Percentiles rank a stretch among this genome's conserved stretches.
Conservation (phyloP, 2,113 vertebrate genomes). For the Neodon shergylaensis region DNA sequence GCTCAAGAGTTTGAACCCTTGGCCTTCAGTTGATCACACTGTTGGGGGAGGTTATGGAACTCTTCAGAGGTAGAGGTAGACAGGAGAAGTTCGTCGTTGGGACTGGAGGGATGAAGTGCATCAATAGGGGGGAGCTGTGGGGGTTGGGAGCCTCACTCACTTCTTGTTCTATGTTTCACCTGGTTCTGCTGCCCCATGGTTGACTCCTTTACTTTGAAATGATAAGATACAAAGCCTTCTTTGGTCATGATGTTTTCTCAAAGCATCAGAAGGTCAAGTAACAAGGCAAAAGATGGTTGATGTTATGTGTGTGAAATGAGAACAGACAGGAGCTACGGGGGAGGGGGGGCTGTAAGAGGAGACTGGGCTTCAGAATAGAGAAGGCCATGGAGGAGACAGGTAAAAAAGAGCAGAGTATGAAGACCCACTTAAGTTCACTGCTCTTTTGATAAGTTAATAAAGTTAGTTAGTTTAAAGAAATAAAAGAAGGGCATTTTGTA, state of each 20-base stretch:
- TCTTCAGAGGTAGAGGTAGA: background rate
- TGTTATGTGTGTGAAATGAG: background rate
- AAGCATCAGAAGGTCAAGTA: background rate
- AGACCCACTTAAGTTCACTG: background rate
- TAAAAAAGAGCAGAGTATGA: background rate
- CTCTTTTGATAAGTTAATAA: background rate
- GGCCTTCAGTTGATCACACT: background rate
- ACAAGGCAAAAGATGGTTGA: background rate
- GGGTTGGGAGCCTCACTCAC: too few species aligned
- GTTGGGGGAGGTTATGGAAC: too few species aligned
- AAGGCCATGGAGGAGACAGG: background rate
- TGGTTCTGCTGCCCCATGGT: too few species aligned
- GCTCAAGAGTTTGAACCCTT: background rate
- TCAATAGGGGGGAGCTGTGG: too few species aligned
- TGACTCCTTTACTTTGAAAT: too few species aligned
- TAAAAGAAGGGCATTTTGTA: constrained; percentile 18
- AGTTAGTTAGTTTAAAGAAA: background rate
- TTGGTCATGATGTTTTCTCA: background rate
- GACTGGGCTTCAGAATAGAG: background rate
- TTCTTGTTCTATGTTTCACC: too few species aligned
- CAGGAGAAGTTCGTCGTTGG: background rate
- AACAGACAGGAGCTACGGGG: accelerated
- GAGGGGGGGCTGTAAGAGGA: too few species aligned
- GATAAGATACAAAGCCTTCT: too few species aligned
- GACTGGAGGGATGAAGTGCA: background rate